Conservation (phyloP, 2,113 vertebrate genomes). For the Epinephelus lanceolatus region DNA sequence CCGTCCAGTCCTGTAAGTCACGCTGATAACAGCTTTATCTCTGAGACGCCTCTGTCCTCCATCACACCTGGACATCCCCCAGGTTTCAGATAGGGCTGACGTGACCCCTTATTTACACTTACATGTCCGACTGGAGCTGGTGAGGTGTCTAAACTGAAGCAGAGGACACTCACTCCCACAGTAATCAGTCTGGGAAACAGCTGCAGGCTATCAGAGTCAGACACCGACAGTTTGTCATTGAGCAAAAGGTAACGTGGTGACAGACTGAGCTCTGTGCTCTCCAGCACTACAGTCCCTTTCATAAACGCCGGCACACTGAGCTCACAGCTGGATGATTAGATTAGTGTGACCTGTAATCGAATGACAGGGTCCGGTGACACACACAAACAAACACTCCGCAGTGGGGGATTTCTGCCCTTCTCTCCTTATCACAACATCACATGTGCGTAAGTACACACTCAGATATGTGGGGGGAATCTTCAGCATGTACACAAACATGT, state of each 20-base stretch:
- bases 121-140: conserved; percentile 3
- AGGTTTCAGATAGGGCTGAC: conserved; percentile 27
- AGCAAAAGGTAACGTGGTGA: conserved; percentile 62
- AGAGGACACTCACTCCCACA: conserved; percentile 51
- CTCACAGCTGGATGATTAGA: conserved; percentile 76
- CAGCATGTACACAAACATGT: conserved; percentile 18
- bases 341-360: conserved; percentile 80
- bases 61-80: conserved; percentile 56
- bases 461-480: conserved; percentile 14
- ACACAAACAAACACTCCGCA: conserved; percentile 38
- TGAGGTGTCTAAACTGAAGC: conserved; percentile 47
- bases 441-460: conserved; percentile 46
- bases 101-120: conserved; percentile 50
- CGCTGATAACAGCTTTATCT: conserved; percentile 67
- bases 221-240: conserved; percentile 62
- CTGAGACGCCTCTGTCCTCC: conserved; percentile 41
- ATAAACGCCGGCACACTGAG: conserved; percentile 55
- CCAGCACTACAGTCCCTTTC: conserved; percentile 43
- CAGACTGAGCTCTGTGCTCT: conserved; percentile 60
- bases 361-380: conserved; percentile 74
- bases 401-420: conserved; percentile 21
- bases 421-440: conserved; percentile 46
- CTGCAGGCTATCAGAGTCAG: conserved; percentile 49
- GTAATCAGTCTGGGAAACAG: conserved; percentile 66
- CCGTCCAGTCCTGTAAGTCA: conserved; percentile 59